phyloP scores from a whole-genome alignment of 2,888 invertebrate species.

The Sisyra nigra region DNA sequence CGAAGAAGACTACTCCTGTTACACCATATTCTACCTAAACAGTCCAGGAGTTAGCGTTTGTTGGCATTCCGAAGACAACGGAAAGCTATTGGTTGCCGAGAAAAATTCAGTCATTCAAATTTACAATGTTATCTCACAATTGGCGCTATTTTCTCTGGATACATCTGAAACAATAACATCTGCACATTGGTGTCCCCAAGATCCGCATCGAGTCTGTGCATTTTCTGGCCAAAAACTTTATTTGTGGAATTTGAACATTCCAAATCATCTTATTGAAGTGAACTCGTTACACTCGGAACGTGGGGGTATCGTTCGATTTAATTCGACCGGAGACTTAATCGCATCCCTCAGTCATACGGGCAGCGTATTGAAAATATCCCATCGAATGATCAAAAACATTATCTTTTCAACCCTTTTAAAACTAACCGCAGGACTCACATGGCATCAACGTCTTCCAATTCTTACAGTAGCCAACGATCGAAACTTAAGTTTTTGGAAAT shows the following conservation, averaged over 20 bases:
- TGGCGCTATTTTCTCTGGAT: slow-evolving; percentile 48
- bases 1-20: slow-evolving; percentile 31
- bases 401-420: slow-evolving; percentile 34
- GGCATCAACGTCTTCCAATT: slow-evolving; percentile 45
- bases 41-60: slow-evolving; percentile 47
- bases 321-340: slow-evolving; percentile 42
- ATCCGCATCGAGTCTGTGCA: slow-evolving; percentile 38
- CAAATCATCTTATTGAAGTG: slow-evolving; percentile 43
- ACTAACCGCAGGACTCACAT: slow-evolving; percentile 39
- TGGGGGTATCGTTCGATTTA: slow-evolving; percentile 41
- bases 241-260: slow-evolving; percentile 49
- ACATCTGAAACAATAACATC: slow-evolving; percentile 42
- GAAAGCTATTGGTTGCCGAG: slow-evolving; percentile 57
- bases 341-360: slow-evolving; percentile 52
- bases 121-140: slow-evolving; percentile 51
- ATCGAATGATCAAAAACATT: slow-evolving; percentile 36
- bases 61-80: slow-evolving; percentile 52
- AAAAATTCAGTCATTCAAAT: slow-evolving; percentile 57
- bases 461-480: slow-evolving; percentile 41
- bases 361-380: slow-evolving; percentile 45
- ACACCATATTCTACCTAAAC: slow-evolving; percentile 41
- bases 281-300: slow-evolving; percentile 45
- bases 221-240: slow-evolving; percentile 47
- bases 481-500: slow-evolving; percentile 43
- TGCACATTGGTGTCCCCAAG: slow-evolving; percentile 53